Evolutionary conservation across 2,888 invertebrate genomes (phyloP), one percentile per base, ranked within the genome.

Genomic region (Thymelicus lineola): DNA sequence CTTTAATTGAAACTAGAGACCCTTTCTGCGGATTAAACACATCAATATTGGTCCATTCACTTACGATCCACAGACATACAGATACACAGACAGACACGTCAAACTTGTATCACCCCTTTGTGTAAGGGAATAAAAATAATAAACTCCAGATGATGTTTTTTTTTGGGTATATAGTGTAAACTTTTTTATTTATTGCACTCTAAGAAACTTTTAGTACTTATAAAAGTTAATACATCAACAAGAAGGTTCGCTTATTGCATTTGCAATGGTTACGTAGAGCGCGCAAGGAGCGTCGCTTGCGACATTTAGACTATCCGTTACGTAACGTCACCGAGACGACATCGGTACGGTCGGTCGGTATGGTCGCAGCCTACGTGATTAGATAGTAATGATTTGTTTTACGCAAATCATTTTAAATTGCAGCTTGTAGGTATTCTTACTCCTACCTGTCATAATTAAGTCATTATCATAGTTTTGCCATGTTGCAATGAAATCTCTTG

Each of bases 291-390:
- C 53, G 72, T 64, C 79, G 82, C 86, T 90, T 90, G 87, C 90
- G 88, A 89, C 90, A 90, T 86, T 89, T 89, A 84, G 88, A 87
- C 88, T 88, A 88, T 87, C 85, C 80, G 77, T 75, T 69, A 79
- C 80, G 70, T 70, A 70, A 70, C 38, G 63, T 10, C 42, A 12
- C 66, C 63, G 69, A 69, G 70, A 64, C 70, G 79, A 77, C 79
- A 71, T 68, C 73, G 74, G 71, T 70, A 71, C 65, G 74, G 74
- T 66, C 71, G 67, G 20, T 68, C 73, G 74, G 71, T 70, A 71
- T 60, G 74, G 74, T 66, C 71, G 67, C 71, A 58, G 71, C 36
- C 65, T 48, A 61, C 64, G 73, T 74, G 71, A 75, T 73, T 72
- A 67, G 58, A 14, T 62, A 14, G 70, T 59, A 62, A 62, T 57